Evolutionary conservation across 2,797 vertebrate species (phyloP).

Genomic region (Rhinoraja longicauda): DNA sequence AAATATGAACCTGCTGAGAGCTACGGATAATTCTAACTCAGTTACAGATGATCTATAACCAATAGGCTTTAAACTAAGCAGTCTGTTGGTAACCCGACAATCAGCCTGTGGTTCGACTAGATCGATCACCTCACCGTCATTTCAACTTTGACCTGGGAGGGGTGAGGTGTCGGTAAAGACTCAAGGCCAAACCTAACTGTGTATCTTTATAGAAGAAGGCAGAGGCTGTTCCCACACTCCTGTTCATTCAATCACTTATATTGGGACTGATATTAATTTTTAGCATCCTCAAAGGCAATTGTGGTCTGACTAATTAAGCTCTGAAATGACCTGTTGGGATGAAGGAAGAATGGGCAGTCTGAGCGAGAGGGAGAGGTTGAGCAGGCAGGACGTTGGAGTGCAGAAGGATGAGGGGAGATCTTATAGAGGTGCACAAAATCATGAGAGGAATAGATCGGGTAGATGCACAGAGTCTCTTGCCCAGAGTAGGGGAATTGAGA

Average conservation of each 20-base stretch:
- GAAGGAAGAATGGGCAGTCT: no score
- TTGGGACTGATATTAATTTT: neutral
- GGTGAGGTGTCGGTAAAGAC: no score
- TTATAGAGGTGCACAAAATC: no score
- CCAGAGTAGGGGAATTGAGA: no score
- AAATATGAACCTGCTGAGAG: neutral
- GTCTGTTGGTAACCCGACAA: neutral
- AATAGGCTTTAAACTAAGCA: neutral
- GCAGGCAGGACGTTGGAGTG: no score
- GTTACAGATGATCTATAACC: neutral
- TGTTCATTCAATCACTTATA: neutral
- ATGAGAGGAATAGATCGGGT: no score
- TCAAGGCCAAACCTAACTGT: no score
- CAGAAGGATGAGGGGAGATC: no score
- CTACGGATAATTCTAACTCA: neutral
- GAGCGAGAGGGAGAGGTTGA: no score
- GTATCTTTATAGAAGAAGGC: neutral
- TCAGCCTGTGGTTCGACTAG: neutral
- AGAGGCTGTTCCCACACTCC: neutral
- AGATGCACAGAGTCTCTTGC: no score
- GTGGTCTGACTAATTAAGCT: neutral
- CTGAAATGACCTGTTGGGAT: neutral
- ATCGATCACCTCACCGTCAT: neutral
- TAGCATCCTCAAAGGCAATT: neutral
- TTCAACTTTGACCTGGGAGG: neutral